phyloP scores from a whole-genome alignment of 1,140 invertebrate species.

The Ylistrum balloti region DNA sequence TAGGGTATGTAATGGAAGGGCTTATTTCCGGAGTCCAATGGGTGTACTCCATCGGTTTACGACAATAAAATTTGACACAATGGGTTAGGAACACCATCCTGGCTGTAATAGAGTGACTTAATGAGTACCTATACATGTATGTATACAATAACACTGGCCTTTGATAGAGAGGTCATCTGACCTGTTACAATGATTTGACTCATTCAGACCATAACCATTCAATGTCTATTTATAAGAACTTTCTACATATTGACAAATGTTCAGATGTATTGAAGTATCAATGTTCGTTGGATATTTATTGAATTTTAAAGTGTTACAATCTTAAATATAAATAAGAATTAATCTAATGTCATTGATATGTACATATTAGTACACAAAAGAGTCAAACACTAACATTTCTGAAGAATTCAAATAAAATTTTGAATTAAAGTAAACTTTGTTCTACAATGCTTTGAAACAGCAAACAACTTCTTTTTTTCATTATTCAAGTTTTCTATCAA shows the following conservation, averaged over 20 bases:
- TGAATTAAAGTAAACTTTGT: too few species aligned
- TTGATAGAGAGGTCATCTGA: not conserved
- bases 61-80: not conserved
- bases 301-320: not conserved
- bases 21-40: not conserved
- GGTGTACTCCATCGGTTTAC: not conserved
- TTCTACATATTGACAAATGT: not conserved
- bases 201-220: not conserved
- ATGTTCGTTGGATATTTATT: not conserved
- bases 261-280: not conserved
- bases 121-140: not conserved
- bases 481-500: too few species aligned
- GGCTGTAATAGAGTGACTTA: not conserved
- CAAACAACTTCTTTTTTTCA: too few species aligned
- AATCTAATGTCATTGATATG: not conserved
- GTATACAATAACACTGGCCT: not conserved
- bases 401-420: too few species aligned
- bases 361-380: too few species aligned
- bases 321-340: constrained; percentile 9
- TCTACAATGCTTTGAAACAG: too few species aligned
- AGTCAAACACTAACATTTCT: too few species aligned
- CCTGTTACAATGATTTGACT: not conserved
- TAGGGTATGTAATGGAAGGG: not conserved
- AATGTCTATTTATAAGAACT: not conserved
- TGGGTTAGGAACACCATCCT: not conserved